These are phyloP conservation scores for Corythornis vintsioides DNA, from an alignment of 2,113 vertebrate species.

Conservation along the genomic window DNA sequence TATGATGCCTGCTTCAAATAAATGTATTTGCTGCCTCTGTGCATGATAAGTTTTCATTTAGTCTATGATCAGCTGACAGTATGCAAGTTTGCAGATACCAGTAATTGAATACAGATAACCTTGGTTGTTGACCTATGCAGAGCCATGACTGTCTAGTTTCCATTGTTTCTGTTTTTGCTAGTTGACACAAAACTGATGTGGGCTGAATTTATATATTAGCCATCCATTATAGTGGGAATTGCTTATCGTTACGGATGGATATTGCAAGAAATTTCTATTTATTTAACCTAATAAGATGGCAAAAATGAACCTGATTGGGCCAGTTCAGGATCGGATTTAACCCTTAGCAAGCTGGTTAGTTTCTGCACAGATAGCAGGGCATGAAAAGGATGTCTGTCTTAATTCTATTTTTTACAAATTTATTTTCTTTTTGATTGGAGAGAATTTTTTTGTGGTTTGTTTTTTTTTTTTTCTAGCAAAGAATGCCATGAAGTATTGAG, in stretches of 20 bases:
- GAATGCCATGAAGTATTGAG: neutral
- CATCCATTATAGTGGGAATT: constrained; percentile 70
- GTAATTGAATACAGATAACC: constrained; percentile 83
- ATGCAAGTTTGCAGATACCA: constrained; percentile 82
- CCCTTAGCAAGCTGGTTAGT: neutral
- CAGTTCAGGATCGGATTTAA: constrained; percentile 17
- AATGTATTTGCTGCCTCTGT: constrained; percentile 79
- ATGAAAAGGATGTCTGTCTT: neutral
- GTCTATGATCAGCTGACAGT: constrained; percentile 80
- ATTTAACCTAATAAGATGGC: constrained; percentile 70
- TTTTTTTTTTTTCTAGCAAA: neutral
- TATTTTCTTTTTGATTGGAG: neutral
- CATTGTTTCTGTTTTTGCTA: constrained; percentile 78
- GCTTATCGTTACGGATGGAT: constrained; percentile 71
- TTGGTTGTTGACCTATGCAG: constrained; percentile 80
- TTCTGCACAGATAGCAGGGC: neutral
- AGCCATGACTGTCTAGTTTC: constrained; percentile 73
- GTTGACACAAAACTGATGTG: constrained; percentile 73
- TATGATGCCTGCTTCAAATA: constrained; percentile 75
- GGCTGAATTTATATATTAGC: constrained; percentile 78
- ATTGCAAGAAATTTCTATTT: constrained; percentile 76
- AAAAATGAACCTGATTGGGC: constrained; percentile 46
- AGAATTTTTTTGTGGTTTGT: neutral
- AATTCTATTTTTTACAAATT: neutral
- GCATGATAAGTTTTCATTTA: constrained; percentile 79